These are phyloP conservation scores for Mya arenaria DNA, from an alignment of 1,140 invertebrate species.

Conservation along the genomic window DNA sequence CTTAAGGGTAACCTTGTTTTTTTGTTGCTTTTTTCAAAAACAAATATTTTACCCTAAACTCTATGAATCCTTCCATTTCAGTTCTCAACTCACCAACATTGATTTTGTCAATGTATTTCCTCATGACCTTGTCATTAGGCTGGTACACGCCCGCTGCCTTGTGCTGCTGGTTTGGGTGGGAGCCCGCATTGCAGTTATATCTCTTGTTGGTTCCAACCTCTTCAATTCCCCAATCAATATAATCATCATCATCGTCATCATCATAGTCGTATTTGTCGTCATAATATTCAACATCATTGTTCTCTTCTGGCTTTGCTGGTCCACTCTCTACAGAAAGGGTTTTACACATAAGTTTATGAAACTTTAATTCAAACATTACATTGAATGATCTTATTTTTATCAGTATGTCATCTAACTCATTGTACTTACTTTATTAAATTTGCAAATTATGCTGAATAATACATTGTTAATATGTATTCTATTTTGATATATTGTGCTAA, in stretches of 20 bases:
- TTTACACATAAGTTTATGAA: neutral
- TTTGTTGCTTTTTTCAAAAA: too few relatives aligned
- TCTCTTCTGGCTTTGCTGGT: neutral
- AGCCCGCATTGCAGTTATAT: conserved; percentile 58
- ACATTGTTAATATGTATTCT: too few relatives aligned
- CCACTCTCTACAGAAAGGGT: neutral
- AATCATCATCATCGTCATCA: conserved; percentile 77
- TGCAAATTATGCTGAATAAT: too few relatives aligned
- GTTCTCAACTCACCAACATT: conserved; percentile 87
- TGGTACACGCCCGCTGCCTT: conserved; percentile 84
- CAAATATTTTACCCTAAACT: too few relatives aligned
- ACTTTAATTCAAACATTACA: neutral
- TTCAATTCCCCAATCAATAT: conserved; percentile 71
- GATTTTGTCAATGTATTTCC: conserved; percentile 91
- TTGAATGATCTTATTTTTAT: neutral
- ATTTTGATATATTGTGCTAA: neutral
- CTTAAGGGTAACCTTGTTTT: too few relatives aligned
- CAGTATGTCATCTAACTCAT: neutral
- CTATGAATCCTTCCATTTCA: too few relatives aligned
- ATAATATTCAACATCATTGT: conserved; percentile 66
- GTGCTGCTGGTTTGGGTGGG: conserved; percentile 58
- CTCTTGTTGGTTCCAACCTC: conserved; percentile 79
- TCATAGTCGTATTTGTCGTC: conserved; percentile 68
- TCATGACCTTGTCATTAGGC: conserved; percentile 90
- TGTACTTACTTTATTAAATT: too few relatives aligned